phyloP scores from a whole-genome alignment of 2,113 vertebrate genomes.

The Embiotoca jacksoni region DNA sequence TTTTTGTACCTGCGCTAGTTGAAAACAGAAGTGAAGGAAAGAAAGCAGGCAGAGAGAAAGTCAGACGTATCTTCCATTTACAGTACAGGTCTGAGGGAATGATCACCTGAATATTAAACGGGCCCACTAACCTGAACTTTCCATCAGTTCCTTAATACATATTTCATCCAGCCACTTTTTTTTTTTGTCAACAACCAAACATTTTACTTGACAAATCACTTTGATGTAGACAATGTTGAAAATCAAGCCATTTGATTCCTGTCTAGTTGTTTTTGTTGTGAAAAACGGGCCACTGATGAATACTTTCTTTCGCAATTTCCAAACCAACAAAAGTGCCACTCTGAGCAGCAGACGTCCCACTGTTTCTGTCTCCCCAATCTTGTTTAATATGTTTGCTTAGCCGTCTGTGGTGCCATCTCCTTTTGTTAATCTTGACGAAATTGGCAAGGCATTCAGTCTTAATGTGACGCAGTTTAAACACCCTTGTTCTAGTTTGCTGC shows the following conservation, averaged over 20 bases:
- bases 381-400: constrained; percentile 72
- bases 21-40: background rate
- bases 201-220: constrained; percentile 53
- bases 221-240: constrained; percentile 33
- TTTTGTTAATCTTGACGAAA: constrained; percentile 62
- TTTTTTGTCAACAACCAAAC: constrained; percentile 39
- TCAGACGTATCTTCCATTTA: constrained; percentile 50
- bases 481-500: constrained; percentile 47
- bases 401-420: constrained; percentile 49
- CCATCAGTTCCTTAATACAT: constrained; percentile 38
- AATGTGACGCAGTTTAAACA: constrained; percentile 49
- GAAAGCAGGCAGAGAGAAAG: constrained; percentile 11
- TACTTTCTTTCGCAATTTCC: constrained; percentile 55
- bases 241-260: constrained; percentile 42
- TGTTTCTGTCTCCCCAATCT: constrained; percentile 52
- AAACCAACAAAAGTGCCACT: constrained; percentile 50
- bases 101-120: constrained; percentile 59
- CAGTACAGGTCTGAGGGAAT: constrained; percentile 17
- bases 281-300: constrained; percentile 44
- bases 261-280: constrained; percentile 43
- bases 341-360: constrained; percentile 42
- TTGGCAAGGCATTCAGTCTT: constrained; percentile 35
- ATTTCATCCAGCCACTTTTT: constrained; percentile 42
- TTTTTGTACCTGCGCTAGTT: background rate
- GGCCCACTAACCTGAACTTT: constrained; percentile 21